Percentiles rank a stretch among this genome's conserved stretches.
These are phyloP conservation scores for Machimus rusticus DNA, from an alignment of 2,888 invertebrate genomes.

Conservation along the genomic window DNA sequence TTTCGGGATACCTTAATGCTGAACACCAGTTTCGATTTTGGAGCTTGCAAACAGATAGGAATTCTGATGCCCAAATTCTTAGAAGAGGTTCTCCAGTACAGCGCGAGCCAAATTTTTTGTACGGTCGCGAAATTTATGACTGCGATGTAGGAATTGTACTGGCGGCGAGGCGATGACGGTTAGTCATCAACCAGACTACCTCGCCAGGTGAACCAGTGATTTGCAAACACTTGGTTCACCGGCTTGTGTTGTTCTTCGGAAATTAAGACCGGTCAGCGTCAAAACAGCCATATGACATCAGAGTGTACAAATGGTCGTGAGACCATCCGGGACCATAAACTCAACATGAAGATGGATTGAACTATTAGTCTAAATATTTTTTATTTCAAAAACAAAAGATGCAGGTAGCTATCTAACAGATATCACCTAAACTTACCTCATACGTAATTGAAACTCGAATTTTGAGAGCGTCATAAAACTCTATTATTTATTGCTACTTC, in stretches of 20 bases:
- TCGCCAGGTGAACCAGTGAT: constrained; percentile 27
- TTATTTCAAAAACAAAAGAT: neutral
- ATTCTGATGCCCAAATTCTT: neutral
- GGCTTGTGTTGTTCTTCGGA: constrained; percentile 9
- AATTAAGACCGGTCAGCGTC: constrained; percentile 35
- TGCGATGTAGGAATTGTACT: neutral
- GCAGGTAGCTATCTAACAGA: neutral
- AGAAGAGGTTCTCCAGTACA: neutral
- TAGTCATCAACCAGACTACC: constrained; percentile 29
- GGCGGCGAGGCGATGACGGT: neutral
- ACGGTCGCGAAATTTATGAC: neutral
- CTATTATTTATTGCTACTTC: neutral
- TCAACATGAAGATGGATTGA: neutral
- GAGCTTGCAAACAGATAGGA: neutral
- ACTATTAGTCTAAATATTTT: neutral
- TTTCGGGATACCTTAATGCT: neutral
- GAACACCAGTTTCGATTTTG: neutral
- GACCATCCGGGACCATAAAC: neutral
- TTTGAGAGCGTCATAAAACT: neutral
- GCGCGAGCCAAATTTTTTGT: neutral
- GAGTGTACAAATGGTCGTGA: constrained; percentile 13
- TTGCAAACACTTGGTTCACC: neutral
- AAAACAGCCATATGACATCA: constrained; percentile 33
- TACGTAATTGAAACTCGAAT: neutral
- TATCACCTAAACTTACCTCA: neutral